These are phyloP conservation scores for Theristicus caerulescens DNA, from an alignment of 2,113 vertebrate genomes.

Conservation along the genomic window DNA sequence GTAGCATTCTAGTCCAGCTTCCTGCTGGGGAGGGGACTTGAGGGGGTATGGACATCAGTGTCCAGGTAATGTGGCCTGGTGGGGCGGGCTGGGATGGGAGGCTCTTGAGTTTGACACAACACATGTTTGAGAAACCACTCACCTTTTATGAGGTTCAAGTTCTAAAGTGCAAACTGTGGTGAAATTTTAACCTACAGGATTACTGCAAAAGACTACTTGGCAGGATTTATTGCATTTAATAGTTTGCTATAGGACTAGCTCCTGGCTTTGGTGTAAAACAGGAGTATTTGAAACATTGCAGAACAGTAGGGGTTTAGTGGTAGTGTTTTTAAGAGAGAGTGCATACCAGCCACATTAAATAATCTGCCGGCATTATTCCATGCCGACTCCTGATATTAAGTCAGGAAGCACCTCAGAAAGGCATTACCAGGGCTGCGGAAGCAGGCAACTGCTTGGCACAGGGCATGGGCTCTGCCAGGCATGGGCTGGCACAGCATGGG, in stretches of 20 bases:
- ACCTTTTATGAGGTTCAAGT: background rate
- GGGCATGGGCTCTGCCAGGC: background rate
- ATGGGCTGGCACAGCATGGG: background rate
- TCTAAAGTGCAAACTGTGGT: background rate
- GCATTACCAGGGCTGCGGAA: background rate
- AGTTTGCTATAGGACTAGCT: background rate
- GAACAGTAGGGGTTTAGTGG: background rate
- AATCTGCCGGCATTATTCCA: fast-evolving
- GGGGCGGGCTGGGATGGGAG: background rate
- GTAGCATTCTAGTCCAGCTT: background rate
- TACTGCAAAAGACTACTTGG: background rate
- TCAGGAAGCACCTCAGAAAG: background rate
- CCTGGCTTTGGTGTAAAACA: background rate
- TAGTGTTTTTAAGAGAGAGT: background rate
- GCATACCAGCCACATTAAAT: background rate
- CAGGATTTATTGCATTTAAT: background rate
- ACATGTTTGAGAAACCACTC: background rate
- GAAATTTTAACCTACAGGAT: background rate
- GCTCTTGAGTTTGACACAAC: background rate
- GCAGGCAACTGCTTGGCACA: background rate
- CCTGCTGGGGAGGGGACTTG: background rate
- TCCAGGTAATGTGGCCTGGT: background rate
- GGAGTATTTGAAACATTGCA: background rate
- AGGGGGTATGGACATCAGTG: fast-evolving
- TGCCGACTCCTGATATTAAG: fast-evolving